Percentiles rank a stretch among this genome's conserved stretches.
Conservation (phyloP, 2,888 invertebrate genomes). For the Xestia sexstrigata region DNA sequence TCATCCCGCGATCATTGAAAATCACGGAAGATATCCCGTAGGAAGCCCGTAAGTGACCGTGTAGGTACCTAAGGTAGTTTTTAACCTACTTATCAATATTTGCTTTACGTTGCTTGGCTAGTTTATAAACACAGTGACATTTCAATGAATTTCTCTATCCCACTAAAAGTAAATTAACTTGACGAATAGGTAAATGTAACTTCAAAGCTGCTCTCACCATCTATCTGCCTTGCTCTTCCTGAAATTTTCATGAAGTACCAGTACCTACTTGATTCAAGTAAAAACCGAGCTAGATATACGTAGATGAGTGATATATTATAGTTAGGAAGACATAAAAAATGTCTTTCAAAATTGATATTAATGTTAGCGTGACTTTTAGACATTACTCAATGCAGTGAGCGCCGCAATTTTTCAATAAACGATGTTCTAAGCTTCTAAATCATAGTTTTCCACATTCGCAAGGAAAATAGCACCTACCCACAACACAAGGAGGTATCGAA, state of each 20-base stretch:
- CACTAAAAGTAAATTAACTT: background rate
- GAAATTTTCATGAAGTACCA: background rate
- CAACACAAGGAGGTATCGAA: background rate
- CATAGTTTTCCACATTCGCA: background rate
- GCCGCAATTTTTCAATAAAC: conserved; percentile 11
- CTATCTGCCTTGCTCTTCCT: too few relatives aligned
- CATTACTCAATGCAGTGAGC: conserved; percentile 26
- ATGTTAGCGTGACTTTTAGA: conserved; percentile 18
- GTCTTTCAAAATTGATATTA: background rate
- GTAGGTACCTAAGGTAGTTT: too few relatives aligned
- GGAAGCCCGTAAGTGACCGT: too few relatives aligned
- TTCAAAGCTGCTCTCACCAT: background rate
- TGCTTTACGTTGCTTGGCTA: background rate
- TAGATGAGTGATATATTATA: background rate
- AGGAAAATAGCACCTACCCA: background rate
- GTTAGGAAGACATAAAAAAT: background rate
- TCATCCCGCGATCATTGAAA: too few relatives aligned
- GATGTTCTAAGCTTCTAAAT: conserved; percentile 8
- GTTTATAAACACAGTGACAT: background rate
- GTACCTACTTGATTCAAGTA: background rate
- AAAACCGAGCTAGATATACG: background rate
- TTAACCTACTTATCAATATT: background rate
- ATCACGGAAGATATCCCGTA: too few relatives aligned
- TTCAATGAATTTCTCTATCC: background rate
- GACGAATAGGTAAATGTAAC: background rate